A percentile compares a stretch with the other conserved stretches of the same genome.
Conservation (phyloP, 37 sponge, comb jelly and placozoan genomes). For the Axinella damicornis region DNA sequence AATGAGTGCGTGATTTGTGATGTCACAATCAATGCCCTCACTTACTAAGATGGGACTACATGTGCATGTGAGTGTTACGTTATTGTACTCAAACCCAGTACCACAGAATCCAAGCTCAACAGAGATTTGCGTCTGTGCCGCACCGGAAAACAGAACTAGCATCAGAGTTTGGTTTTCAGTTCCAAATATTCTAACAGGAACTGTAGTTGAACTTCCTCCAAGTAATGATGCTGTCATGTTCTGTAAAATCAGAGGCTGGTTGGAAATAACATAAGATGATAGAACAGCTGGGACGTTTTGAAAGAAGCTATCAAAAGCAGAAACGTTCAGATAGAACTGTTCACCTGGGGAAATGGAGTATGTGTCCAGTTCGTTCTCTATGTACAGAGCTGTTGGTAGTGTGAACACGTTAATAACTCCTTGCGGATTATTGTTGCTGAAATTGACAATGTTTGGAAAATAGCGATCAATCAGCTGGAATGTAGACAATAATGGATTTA, state of each 20-base stretch:
- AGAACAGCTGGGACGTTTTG: slow-evolving; percentile 19
- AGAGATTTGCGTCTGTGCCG: not conserved
- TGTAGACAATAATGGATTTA: not conserved
- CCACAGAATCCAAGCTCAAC: slow-evolving; percentile 8
- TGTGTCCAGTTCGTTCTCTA: not conserved
- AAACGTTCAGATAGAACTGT: not conserved
- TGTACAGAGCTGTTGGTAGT: not conserved
- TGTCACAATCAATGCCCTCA: not conserved
- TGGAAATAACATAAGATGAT: not conserved
- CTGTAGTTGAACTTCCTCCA: not conserved
- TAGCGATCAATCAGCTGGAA: not conserved
- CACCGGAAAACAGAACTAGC: slow-evolving; percentile 7
- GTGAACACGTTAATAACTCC: slow-evolving; percentile 21
- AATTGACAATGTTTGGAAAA: not conserved
- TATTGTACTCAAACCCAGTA: slow-evolving; percentile 29
- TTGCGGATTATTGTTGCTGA: not conserved
- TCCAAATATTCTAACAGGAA: slow-evolving; percentile 4
- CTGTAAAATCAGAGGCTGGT: not conserved
- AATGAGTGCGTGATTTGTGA: not conserved
- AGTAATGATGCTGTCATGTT: not conserved
- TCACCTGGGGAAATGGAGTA: slow-evolving; percentile 1
- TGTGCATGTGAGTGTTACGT: not conserved
- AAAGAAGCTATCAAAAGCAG: slow-evolving; percentile 24
- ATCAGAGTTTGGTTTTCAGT: not conserved
- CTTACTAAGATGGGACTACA: not conserved